phyloP scores from a whole-genome alignment of 2,888 invertebrate species.

The Rhagophthalmus giganteus region DNA sequence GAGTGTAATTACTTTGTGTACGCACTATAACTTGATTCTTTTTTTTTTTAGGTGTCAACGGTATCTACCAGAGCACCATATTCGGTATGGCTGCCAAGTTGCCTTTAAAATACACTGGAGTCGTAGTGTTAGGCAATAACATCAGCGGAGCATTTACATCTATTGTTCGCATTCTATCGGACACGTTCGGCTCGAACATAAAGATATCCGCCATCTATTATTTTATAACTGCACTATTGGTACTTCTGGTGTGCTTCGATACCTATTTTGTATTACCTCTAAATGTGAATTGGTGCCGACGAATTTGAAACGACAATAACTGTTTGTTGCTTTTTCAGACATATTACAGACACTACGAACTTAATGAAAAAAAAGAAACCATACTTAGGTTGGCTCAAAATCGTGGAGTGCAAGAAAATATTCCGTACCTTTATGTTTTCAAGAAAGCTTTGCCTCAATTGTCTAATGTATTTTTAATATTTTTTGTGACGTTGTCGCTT shows the following conservation, averaged over 20 bases:
- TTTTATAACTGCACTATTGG: slow-evolving; percentile 91
- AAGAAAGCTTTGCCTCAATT: slow-evolving; percentile 78
- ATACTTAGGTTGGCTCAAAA: slow-evolving; percentile 56
- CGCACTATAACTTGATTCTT: neutral
- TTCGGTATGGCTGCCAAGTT: slow-evolving; percentile 94
- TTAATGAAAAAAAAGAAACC: slow-evolving; percentile 66
- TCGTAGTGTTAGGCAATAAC: slow-evolving; percentile 91
- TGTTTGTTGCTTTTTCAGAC: slow-evolving; percentile 59
- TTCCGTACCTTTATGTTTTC: slow-evolving; percentile 73
- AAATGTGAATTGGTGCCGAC: slow-evolving; percentile 85
- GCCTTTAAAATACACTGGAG: slow-evolving; percentile 91
- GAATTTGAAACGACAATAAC: too few species aligned
- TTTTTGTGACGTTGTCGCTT: slow-evolving; percentile 87
- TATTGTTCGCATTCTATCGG: slow-evolving; percentile 71
- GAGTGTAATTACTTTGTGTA: slow-evolving; percentile 51
- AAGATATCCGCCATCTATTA: slow-evolving; percentile 95
- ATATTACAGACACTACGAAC: slow-evolving; percentile 84
- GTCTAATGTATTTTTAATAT: slow-evolving; percentile 88
- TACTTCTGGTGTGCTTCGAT: slow-evolving; percentile 90
- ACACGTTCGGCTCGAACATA: slow-evolving; percentile 67
- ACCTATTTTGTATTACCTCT: slow-evolving; percentile 94
- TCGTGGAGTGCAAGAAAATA: slow-evolving; percentile 48
- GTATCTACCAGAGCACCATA: slow-evolving; percentile 96
- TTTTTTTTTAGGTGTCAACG: slow-evolving; percentile 73
- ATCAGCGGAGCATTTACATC: slow-evolving; percentile 88